These are phyloP conservation scores for Hippocampus zosterae DNA, from an alignment of 2,113 vertebrate species.

Conservation along the genomic window DNA sequence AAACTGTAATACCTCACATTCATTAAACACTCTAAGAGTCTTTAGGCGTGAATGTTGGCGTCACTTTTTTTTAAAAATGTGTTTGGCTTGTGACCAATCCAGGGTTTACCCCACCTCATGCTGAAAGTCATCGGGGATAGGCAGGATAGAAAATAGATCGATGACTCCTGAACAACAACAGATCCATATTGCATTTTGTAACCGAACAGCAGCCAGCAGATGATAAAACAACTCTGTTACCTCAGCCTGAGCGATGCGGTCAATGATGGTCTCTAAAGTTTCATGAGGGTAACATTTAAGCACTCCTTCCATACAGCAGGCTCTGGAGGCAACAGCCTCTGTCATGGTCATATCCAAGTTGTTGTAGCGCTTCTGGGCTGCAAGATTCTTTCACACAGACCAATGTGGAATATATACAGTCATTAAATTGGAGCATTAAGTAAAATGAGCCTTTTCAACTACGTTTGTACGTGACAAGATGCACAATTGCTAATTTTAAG, in stretches of 20 bases:
- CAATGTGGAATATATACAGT: not conserved
- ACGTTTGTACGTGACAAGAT: not conserved
- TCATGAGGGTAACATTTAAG: slow-evolving; percentile 89
- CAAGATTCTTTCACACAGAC: slow-evolving; percentile 73
- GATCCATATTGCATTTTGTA: too few relatives aligned
- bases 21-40: too few relatives aligned
- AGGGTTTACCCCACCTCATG: not conserved
- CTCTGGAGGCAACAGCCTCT: slow-evolving; percentile 77
- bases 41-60: too few relatives aligned
- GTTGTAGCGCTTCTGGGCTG: slow-evolving; percentile 92
- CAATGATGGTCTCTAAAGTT: slow-evolving; percentile 84
- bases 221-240: slow-evolving; percentile 51
- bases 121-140: not conserved
- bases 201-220: not conserved
- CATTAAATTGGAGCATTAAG: not conserved
- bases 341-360: slow-evolving; percentile 87
- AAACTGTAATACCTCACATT: too few relatives aligned
- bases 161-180: too few relatives aligned
- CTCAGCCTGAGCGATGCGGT: slow-evolving; percentile 87
- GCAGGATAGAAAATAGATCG: too few relatives aligned
- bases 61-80: not conserved
- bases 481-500: not conserved
- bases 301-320: slow-evolving; percentile 82
- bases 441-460: too few relatives aligned
- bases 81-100: not conserved